Conservation (phyloP, 2,113 vertebrate genomes). For the Nipponia nippon region DNA sequence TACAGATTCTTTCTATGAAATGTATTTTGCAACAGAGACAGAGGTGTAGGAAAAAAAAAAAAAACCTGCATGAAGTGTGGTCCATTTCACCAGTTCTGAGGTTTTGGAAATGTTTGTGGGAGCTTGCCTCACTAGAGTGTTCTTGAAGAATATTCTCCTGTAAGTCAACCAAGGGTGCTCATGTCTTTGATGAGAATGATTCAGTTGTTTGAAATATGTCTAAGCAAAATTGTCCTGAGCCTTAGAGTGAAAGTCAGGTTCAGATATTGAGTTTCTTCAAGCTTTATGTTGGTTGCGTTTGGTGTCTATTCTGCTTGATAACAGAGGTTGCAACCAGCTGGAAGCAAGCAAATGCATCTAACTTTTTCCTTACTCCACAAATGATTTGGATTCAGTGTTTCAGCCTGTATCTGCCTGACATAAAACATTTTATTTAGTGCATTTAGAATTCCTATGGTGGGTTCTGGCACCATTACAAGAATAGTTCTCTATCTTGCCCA, state of each 20-base stretch:
- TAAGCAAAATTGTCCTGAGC: background rate
- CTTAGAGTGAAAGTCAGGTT: background rate
- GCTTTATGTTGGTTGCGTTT: background rate
- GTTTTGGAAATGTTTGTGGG: background rate
- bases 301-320: background rate
- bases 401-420: background rate
- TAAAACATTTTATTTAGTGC: background rate
- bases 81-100: background rate
- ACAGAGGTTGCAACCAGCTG: background rate
- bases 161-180: background rate
- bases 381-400: background rate
- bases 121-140: background rate
- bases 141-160: background rate
- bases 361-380: background rate
- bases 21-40: background rate
- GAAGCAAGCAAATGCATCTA: background rate
- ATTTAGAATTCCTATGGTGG: background rate
- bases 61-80: background rate
- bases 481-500: background rate
- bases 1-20: background rate
- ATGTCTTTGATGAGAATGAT: background rate
- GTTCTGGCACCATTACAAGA: background rate
- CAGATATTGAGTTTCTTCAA: background rate
- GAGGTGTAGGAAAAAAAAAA: background rate
- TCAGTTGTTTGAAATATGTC: background rate